A percentile compares a stretch with the other conserved stretches of the same genome.
Conservation (phyloP, 2,113 vertebrate species). For the Eurystomus gularis region DNA sequence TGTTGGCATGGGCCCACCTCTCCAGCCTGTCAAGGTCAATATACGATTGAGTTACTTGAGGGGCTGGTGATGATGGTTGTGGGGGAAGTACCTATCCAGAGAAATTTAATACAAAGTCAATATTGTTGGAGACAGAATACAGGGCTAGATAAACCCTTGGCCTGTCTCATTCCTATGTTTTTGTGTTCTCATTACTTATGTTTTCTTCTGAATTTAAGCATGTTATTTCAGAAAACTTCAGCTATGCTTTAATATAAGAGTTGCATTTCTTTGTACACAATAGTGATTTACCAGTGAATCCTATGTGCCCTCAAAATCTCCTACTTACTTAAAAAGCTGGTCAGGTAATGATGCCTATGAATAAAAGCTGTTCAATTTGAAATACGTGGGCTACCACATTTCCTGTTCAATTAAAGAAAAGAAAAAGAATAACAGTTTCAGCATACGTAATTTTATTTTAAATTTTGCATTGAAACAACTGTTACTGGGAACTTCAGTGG, state of each 20-base stretch:
- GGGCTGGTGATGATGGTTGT: fast-evolving
- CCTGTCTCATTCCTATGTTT: neutral
- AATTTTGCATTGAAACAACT: neutral
- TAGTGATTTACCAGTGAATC: neutral
- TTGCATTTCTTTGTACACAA: neutral
- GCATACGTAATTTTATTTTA: neutral
- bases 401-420: neutral
- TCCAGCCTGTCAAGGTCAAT: neutral
- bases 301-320: neutral
- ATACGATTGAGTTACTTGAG: neutral
- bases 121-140: neutral
- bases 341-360: neutral
- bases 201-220: neutral
- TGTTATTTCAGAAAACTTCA: neutral
- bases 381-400: neutral
- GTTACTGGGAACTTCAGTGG: neutral
- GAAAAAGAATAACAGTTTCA: neutral
- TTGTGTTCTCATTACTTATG: neutral
- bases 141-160: neutral
- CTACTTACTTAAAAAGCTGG: neutral
- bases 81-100: neutral
- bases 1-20: no score
- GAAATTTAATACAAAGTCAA: neutral
- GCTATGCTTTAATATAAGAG: neutral
- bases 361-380: neutral